Evolutionary conservation across 92 coral and sea anemone species (phyloP).

Genomic region (Porites rus): DNA sequence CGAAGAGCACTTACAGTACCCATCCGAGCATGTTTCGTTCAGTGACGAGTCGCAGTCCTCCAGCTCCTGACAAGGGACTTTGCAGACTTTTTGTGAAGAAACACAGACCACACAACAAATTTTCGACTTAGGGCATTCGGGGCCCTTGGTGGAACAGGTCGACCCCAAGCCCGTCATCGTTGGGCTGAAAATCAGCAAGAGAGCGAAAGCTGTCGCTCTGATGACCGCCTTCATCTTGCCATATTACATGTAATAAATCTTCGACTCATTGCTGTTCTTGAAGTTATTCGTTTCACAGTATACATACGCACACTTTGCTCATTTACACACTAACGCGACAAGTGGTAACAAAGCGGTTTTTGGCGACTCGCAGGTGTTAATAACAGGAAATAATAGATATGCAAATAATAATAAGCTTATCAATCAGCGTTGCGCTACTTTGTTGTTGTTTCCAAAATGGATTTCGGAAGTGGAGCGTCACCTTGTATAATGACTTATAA

Average conservation of each 20-base stretch:
- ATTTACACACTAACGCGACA: conserved; percentile 54
- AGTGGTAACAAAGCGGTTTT: conserved; percentile 52
- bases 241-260: background rate
- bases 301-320: conserved; percentile 38
- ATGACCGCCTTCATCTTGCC: conserved; percentile 22
- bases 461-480: conserved; percentile 30
- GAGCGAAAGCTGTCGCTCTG: background rate
- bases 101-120: conserved; percentile 32
- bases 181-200: conserved; percentile 10
- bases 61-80: conserved; percentile 12
- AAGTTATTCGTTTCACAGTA: conserved; percentile 31
- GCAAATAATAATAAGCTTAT: conserved; percentile 49
- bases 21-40: background rate
- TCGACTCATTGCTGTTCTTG: conserved; percentile 12
- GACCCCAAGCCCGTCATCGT: background rate
- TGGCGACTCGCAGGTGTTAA: conserved; percentile 52
- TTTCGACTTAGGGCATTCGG: conserved; percentile 23
- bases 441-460: conserved; percentile 44
- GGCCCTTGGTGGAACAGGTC: conserved; percentile 16
- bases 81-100: conserved; percentile 9
- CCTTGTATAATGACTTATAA: conserved; percentile 1
- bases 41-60: conserved; percentile 15
- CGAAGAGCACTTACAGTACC: conserved; percentile 21
- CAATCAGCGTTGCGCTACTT: conserved; percentile 41
- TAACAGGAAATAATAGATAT: conserved; percentile 50